A percentile compares a stretch with the other conserved stretches of the same genome.
Evolutionary conservation across 1,140 invertebrate genomes (phyloP).

Genomic region (Leptinotarsa defecta): DNA sequence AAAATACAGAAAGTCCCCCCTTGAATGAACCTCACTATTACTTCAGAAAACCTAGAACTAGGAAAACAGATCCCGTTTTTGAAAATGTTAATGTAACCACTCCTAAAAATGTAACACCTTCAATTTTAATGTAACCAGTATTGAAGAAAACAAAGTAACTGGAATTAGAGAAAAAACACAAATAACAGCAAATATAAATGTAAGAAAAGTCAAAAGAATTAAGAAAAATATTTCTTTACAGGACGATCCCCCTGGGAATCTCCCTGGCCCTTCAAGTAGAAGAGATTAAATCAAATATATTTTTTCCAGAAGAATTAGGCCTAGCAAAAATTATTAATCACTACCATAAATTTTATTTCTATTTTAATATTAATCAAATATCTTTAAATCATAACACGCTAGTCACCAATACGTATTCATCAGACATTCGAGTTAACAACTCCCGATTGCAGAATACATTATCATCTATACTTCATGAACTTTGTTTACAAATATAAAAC

Average conservation of each 20-base stretch:
- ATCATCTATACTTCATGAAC: background rate
- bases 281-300: background rate
- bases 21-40: constrained; percentile 1
- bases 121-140: background rate
- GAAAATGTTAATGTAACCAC: no score
- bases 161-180: background rate
- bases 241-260: background rate
- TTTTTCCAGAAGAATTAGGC: background rate
- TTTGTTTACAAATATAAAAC: background rate
- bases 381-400: background rate
- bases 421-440: background rate
- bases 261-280: background rate
- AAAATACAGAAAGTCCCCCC: background rate
- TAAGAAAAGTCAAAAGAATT: background rate
- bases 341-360: background rate
- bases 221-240: background rate
- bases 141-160: background rate
- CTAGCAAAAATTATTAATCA: background rate
- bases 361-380: background rate
- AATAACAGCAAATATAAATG: background rate
- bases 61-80: background rate
- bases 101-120: no score
- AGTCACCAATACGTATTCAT: background rate
- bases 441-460: background rate
- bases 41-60: background rate